Conservation (phyloP, 2,888 invertebrate species). For the Rotaria sp. region DNA sequence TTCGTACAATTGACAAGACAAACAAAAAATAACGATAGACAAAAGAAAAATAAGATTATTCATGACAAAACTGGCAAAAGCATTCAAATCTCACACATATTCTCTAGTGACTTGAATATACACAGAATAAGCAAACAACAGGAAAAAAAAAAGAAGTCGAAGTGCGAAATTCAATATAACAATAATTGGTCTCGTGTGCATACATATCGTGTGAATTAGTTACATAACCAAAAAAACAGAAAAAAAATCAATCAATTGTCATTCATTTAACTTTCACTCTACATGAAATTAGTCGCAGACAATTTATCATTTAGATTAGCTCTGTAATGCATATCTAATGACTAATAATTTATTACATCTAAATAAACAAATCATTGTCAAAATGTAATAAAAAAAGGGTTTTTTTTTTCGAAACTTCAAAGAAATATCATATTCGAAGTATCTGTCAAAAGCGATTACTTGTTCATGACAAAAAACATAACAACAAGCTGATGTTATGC, state of each 20-base stretch:
- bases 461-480: neutral
- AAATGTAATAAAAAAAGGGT: neutral
- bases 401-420: neutral
- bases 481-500: neutral
- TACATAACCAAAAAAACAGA: neutral
- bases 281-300: neutral
- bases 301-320: neutral
- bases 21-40: too few species aligned
- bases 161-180: neutral
- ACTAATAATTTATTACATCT: neutral
- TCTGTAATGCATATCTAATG: neutral
- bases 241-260: neutral
- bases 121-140: neutral
- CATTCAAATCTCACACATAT: neutral
- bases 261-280: constrained; percentile 9
- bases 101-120: neutral
- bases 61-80: neutral
- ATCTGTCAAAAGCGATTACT: constrained; percentile 4
- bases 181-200: constrained; percentile 4
- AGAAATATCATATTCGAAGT: neutral
- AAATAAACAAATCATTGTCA: neutral
- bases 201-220: neutral
- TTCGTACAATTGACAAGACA: too few species aligned
- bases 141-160: neutral
- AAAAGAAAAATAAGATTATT: neutral